phyloP scores from a whole-genome alignment of 37 sponge, comb jelly and placozoan genomes.

The Agelas oroides region DNA sequence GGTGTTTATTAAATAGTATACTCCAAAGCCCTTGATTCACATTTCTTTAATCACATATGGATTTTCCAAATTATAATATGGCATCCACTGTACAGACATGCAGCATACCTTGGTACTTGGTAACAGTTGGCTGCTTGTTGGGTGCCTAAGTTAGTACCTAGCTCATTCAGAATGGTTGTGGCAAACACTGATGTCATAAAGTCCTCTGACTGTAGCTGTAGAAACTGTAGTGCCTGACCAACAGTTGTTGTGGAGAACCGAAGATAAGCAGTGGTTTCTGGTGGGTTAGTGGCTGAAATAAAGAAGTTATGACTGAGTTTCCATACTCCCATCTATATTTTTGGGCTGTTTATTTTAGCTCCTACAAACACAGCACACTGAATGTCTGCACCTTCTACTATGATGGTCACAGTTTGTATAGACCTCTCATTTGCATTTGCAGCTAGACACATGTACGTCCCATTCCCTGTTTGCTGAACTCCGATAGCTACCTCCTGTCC shows the following conservation, averaged over 20 bases:
- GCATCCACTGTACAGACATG: not conserved
- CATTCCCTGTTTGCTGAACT: not conserved
- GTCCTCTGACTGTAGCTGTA: not conserved
- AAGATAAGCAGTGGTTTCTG: not conserved
- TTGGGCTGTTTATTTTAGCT: too few relatives aligned
- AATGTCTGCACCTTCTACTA: too few relatives aligned
- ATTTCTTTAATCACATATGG: too few relatives aligned
- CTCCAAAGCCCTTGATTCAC: too few relatives aligned
- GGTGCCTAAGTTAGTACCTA: not conserved
- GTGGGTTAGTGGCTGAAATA: not conserved
- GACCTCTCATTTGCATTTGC: too few relatives aligned
- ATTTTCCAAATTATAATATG: too few relatives aligned
- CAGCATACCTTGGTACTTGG: not conserved
- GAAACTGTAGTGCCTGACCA: not conserved
- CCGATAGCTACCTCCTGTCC: conserved; percentile 25
- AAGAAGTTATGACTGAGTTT: too few relatives aligned
- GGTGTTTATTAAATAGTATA: too few relatives aligned
- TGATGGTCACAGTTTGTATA: too few relatives aligned
- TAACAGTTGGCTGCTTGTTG: conserved; percentile 13
- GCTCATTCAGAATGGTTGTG: not conserved
- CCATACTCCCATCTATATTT: too few relatives aligned
- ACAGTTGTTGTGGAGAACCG: conserved; percentile 7
- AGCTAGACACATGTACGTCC: conserved; percentile 35
- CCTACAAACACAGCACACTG: too few relatives aligned
- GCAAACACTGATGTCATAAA: not conserved